phyloP scores from a whole-genome alignment of 1,140 invertebrate species.

The Scylla paramamosain region DNA sequence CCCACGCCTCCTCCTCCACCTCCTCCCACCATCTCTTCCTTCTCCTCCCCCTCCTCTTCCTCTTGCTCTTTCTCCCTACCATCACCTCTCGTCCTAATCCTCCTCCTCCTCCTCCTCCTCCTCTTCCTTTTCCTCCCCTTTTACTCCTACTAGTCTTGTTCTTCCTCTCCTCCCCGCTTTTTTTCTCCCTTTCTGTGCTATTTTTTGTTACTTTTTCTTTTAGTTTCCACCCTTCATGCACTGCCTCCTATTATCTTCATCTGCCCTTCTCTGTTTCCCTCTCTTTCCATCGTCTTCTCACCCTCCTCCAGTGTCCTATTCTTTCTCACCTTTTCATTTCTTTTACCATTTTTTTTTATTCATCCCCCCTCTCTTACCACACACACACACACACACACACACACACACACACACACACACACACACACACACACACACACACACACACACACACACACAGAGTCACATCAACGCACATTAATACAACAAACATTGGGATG shows the following conservation, averaged over 20 bases:
- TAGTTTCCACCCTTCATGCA: background rate
- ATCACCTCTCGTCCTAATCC: background rate
- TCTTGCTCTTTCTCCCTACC: background rate
- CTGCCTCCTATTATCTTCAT: background rate
- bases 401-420: constrained; percentile 54
- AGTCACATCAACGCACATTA: constrained; percentile 35
- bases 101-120: too few species aligned
- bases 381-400: constrained; percentile 26
- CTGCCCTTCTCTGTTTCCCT: background rate
- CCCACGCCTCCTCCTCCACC: background rate
- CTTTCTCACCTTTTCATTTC: background rate
- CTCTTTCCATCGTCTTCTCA: background rate
- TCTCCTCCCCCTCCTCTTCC: background rate
- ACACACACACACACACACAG: constrained; percentile 42
- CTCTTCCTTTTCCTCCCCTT: too few species aligned
- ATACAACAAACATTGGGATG: constrained; percentile 4
- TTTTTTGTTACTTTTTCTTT: background rate
- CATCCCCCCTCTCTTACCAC: background rate
- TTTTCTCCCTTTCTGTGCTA: background rate
- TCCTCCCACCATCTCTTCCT: background rate
- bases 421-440: constrained; percentile 45
- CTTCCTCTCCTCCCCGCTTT: background rate
- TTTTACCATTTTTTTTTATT: background rate
- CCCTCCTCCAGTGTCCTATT: background rate
- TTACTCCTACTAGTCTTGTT: too few species aligned